Conservation (phyloP, 2,888 invertebrate species). For the Chrysolina oricalcia region DNA sequence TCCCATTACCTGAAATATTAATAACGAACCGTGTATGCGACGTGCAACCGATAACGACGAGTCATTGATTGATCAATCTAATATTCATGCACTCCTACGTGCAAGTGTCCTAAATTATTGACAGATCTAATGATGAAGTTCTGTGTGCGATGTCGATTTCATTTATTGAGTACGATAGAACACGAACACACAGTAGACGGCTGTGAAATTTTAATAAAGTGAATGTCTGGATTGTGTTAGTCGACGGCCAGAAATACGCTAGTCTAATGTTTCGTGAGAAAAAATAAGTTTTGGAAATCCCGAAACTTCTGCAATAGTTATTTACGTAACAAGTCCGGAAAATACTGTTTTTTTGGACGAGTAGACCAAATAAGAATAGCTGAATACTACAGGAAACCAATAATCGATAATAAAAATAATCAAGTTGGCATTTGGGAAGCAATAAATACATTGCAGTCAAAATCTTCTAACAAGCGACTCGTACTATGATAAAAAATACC, state of each 20-base stretch:
- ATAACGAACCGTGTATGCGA: neutral
- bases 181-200: conserved; percentile 6
- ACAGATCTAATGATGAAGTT: conserved; percentile 17
- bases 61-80: conserved; percentile 23
- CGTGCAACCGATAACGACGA: conserved; percentile 7
- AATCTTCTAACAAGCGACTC: no score
- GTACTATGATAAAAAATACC: no score
- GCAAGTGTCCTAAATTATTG: conserved; percentile 10
- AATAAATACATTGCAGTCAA: no score
- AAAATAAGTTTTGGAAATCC: no score
- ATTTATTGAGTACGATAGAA: neutral
- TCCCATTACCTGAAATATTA: conserved; percentile 21
- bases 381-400: no score
- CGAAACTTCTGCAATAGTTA: no score
- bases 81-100: conserved; percentile 10
- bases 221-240: conserved; percentile 12
- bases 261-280: neutral
- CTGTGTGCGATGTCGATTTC: conserved; percentile 7
- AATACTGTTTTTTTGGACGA: no score
- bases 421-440: no score
- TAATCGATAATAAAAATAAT: no score
- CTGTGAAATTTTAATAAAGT: neutral
- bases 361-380: no score
- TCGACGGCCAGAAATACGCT: neutral
- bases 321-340: no score